Evolutionary conservation across 2,888 invertebrate species (phyloP).

Genomic region (Lamellibrachia satsuma): DNA sequence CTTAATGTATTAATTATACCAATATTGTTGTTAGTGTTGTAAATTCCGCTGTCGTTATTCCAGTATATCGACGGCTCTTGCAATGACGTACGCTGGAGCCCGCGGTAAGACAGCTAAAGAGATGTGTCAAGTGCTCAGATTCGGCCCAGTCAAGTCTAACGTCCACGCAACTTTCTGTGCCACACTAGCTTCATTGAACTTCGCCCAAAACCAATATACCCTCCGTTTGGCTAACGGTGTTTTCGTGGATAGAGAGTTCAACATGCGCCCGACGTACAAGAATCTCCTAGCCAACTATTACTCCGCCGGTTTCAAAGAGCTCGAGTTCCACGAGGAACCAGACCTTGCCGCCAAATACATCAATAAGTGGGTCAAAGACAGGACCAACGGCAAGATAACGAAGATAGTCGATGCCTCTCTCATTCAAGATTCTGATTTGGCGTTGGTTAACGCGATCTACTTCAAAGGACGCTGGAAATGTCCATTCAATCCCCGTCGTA

Average conservation of each 20-base stretch:
- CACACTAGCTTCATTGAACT: background rate
- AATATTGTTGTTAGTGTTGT: background rate
- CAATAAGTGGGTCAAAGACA: slow-evolving; percentile 44
- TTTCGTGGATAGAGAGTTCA: background rate
- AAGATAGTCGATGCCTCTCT: slow-evolving; percentile 41
- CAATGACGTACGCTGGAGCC: background rate
- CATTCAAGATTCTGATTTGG: slow-evolving; percentile 38
- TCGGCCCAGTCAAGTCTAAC: background rate
- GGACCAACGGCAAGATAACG: slow-evolving; percentile 41
- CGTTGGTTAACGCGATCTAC: slow-evolving; percentile 42
- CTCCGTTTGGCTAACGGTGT: background rate
- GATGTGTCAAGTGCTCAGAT: background rate
- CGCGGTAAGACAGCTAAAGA: background rate
- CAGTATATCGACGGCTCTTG: background rate
- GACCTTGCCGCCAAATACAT: slow-evolving; percentile 36
- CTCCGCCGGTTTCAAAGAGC: background rate
- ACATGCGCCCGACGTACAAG: background rate
- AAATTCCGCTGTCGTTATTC: background rate
- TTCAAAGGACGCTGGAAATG: slow-evolving; percentile 39
- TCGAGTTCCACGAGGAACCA: background rate
- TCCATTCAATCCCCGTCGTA: slow-evolving; percentile 43
- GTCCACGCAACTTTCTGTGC: background rate
- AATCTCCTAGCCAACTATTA: background rate
- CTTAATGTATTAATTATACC: too few species aligned
- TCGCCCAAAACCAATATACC: background rate